Base-by-base conservation (phyloP, 2,113 vertebrate genomes). In the Sceloporus undulatus region DNA sequence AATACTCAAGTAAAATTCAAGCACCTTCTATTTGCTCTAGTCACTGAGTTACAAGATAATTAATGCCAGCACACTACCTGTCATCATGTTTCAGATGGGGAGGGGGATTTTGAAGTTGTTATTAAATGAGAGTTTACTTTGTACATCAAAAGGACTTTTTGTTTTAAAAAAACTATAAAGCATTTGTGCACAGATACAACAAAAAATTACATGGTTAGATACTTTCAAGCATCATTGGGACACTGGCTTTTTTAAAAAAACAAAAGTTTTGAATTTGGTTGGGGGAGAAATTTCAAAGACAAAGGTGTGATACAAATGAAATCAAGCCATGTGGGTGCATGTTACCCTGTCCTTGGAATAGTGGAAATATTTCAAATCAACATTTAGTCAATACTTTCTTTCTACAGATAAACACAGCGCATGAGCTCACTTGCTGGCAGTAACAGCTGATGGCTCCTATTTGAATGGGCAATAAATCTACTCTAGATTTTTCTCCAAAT, bases 11-110 rank as follows among this genome's bases (percentile, higher is more conserved):
- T 13, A 74, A 81, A 66, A 56, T 88, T 73, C 16, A 48, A 89
- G 79, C 10, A 74, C 0, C 1, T 52, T 89, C 88, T 0, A 3
- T 48, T 34, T n/a, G 25, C 3, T 91, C 40, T 85, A 82, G 2
- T 89, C 48, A 27, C 18, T 82, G 65, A 92, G 86, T 13, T 68
- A 42, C 76, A 86, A 90, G 87, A 16, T 66, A 75, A n/a, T 90
- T 87, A 52, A 25, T 13, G 76, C 10, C 25, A 86, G 56, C 34
- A 5, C 70, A 48, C 2, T 68, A 48, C 52, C 13, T 9, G 34
- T 21, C 62, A 3, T 34, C n/a, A 70, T 25, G 29, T 89, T 21
- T 79, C 23, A 62, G 29, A 9, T 3, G 84, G 27, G 1, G 38
- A 34, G 19, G 81, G 10, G 25, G 84, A n/a, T 68, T 92, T 79